phyloP scores from a whole-genome alignment of 2,888 invertebrate genomes.

The Agrochola macilenta region DNA sequence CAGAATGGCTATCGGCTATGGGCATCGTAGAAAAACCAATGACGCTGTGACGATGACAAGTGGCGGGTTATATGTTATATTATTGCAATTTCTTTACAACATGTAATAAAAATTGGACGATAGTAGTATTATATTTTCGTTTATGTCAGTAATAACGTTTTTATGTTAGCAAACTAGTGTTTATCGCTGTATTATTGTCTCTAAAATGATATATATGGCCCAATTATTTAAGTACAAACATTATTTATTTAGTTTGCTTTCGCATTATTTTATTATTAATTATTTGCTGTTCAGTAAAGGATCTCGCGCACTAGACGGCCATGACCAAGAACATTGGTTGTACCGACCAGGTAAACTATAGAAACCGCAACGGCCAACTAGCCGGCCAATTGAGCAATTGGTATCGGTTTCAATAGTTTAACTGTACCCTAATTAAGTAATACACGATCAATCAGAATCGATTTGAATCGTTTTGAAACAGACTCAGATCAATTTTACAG shows the following conservation, averaged over 20 bases:
- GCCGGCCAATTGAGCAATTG: too few species aligned
- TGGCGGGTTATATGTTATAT: conserved; percentile 30
- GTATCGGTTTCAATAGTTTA: too few species aligned
- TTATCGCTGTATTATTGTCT: conserved; percentile 47
- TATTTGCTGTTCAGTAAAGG: background rate
- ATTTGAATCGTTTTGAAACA: too few species aligned
- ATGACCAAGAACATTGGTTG: too few species aligned
- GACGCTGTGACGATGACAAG: conserved; percentile 38
- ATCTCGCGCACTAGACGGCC: too few species aligned
- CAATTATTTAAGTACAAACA: conserved; percentile 37
- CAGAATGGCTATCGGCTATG: conserved; percentile 26
- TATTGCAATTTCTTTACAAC: conserved; percentile 55
- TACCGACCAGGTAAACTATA: too few species aligned
- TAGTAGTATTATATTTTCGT: conserved; percentile 46
- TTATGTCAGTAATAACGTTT: conserved; percentile 58
- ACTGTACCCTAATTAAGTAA: too few species aligned
- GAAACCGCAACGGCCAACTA: too few species aligned
- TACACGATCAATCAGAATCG: too few species aligned
- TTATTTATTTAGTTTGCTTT: conserved; percentile 5
- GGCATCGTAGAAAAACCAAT: conserved; percentile 50
- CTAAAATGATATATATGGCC: conserved; percentile 44
- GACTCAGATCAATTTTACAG: too few species aligned
- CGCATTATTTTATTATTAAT: background rate
- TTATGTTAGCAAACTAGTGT: conserved; percentile 53
- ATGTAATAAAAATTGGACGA: conserved; percentile 53